A percentile compares a stretch with the other conserved stretches of the same genome.
phyloP scores from a whole-genome alignment of 2,113 vertebrate species.

The Dunckerocampus dactyliophorus region DNA sequence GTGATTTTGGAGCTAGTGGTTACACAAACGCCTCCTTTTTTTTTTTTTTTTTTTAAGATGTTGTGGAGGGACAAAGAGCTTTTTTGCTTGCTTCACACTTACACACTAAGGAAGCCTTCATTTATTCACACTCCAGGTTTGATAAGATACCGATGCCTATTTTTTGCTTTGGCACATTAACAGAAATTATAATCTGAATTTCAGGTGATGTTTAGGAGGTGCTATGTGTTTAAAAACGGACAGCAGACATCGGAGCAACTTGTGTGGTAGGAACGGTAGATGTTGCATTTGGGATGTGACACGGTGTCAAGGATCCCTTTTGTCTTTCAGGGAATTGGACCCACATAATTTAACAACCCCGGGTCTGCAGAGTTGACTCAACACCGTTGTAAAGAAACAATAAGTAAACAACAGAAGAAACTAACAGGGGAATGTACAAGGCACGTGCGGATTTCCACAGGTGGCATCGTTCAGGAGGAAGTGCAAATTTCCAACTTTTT shows the following conservation, averaged over 20 bases:
- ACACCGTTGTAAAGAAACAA: conserved; percentile 21
- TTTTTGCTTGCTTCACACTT: background rate
- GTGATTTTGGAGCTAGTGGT: conserved; percentile 1
- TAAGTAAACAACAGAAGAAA: conserved; percentile 21
- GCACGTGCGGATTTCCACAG: conserved; percentile 56
- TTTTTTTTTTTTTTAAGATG: background rate
- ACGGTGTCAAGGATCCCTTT: background rate
- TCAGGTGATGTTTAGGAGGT: background rate
- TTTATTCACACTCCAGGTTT: background rate
- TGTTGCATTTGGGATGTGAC: background rate
- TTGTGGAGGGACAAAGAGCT: background rate
- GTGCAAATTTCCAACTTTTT: conserved; percentile 53
- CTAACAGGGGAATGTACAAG: conserved; percentile 48
- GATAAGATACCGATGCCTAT: background rate
- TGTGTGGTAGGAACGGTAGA: background rate
- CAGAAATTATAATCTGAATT: background rate
- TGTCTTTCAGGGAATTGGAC: conserved; percentile 3
- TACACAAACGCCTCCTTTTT: conserved; percentile 5
- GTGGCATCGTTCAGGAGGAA: conserved; percentile 22
- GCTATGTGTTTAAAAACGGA: background rate
- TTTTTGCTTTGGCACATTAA: background rate
- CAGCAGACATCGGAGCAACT: background rate
- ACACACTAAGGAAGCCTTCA: background rate
- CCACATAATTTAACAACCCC: conserved; percentile 24
- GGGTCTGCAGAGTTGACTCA: conserved; percentile 28